These are phyloP conservation scores for Drosophila yooni DNA, from an alignment of 2,888 invertebrate genomes.

Conservation along the genomic window DNA sequence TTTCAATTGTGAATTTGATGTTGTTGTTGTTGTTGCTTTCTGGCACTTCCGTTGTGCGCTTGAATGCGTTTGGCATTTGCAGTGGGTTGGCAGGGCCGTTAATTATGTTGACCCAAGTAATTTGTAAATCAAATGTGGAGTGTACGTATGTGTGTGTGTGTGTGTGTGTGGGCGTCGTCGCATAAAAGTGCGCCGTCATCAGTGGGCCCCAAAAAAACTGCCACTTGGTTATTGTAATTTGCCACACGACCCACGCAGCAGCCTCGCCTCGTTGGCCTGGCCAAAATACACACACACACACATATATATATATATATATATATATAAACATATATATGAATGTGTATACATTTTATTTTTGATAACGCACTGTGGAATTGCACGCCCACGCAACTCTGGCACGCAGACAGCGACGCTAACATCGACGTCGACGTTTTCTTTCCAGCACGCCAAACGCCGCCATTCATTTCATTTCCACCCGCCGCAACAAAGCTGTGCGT, in stretches of 20 bases:
- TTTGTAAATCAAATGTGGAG: constrained; percentile 64
- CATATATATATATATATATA: neutral
- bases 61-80: constrained; percentile 23
- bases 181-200: constrained; percentile 62
- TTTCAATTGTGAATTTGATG: constrained; percentile 48
- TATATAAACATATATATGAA: constrained; percentile 30
- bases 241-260: constrained; percentile 64
- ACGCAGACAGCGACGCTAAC: constrained; percentile 46
- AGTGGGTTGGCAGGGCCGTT: constrained; percentile 57
- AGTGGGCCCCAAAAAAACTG: constrained; percentile 45
- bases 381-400: constrained; percentile 63
- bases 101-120: constrained; percentile 74
- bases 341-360: constrained; percentile 66
- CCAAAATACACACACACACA: constrained; percentile 39
- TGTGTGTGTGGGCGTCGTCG: constrained; percentile 47
- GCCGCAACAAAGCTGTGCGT: constrained; percentile 33
- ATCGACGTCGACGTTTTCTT: constrained; percentile 32
- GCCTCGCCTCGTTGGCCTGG: constrained; percentile 51
- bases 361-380: constrained; percentile 72
- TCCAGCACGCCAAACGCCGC: constrained; percentile 59
- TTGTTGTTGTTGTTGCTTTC: constrained; percentile 26
- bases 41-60: constrained; percentile 58
- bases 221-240: constrained; percentile 61
- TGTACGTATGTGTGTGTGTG: constrained; percentile 35
- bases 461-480: constrained; percentile 59